Base-by-base conservation (phyloP, 2,888 invertebrate genomes). In the Crossocerus cetratus region DNA sequence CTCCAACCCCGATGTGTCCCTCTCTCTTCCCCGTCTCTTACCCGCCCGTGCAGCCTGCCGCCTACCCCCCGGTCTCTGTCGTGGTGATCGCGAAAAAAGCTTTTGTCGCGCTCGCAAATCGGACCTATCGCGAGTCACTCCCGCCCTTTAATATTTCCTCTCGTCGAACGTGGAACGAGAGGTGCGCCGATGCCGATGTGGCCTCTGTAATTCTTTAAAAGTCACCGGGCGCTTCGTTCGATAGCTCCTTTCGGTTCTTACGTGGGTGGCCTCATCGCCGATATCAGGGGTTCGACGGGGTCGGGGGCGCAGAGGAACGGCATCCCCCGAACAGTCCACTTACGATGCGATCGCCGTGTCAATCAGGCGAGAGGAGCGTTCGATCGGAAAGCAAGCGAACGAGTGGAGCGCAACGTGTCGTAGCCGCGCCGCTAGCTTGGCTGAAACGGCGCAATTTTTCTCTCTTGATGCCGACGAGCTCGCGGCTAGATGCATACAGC, bases 101-200 rank as follows among this genome's bases (percentile, higher is more conserved):
- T 81, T 74, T 78, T 72, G 70, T 75, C 78, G 69, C 78, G 72
- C 64, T 78, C 65, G 70, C 69, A 72, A 81, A 78, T 78, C 75
- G 81, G 72, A 81, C 78, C 70, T 72, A 57, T 58, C 71, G 71
- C 22, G 71, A 66, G 65, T 71, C 70, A 71, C 65, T 71, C 32
- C 32, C 4, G 11, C 8, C 32, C 76, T 67, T 76, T 76, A 59
- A 76, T 76, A 75, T 70, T 76, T 75, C 69, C 75, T 69, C 56
- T 58, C 55, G 22, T 62, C n/a, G 61, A 23, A 57, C 20, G 65
- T 62, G 18, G 61, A 23, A 57, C 20, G 65, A 61, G 22, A 74
- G 32, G 60, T 54, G 65, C 45, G 58, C 58, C 58, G 42, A n/a
- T n/a, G n/a, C 42, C 64, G 53, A 43, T 62, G 32, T 32, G 32